Evolutionary conservation across 1,140 invertebrate species (phyloP).

Genomic region (Drosophila erecta): DNA sequence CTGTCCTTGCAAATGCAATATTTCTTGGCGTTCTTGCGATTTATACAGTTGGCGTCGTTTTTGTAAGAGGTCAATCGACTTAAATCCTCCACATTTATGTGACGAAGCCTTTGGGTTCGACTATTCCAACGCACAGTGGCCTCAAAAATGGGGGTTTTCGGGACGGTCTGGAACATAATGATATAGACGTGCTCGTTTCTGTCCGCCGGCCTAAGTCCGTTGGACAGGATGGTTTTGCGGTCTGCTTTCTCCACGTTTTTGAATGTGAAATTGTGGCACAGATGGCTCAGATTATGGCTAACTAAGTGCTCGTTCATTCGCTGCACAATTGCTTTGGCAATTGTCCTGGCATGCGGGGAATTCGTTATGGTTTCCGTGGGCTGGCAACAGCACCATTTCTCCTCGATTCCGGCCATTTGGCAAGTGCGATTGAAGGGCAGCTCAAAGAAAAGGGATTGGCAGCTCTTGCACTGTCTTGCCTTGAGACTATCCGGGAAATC

Average conservation of each 20-base stretch:
- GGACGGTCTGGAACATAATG: slow-evolving; percentile 21
- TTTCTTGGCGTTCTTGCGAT: slow-evolving; percentile 85
- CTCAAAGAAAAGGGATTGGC: slow-evolving; percentile 88
- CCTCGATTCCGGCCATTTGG: slow-evolving; percentile 87
- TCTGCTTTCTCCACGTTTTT: background rate
- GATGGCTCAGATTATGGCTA: background rate
- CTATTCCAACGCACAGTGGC: slow-evolving; percentile 85
- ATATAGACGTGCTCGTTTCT: slow-evolving; percentile 23
- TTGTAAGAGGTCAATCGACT: slow-evolving; percentile 87
- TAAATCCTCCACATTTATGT: slow-evolving; percentile 75
- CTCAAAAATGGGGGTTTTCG: slow-evolving; percentile 85
- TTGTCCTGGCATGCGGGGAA: background rate
- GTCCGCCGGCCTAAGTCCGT: background rate
- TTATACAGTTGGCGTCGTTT: slow-evolving; percentile 85
- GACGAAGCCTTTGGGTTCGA: slow-evolving; percentile 24
- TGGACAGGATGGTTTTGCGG: slow-evolving; percentile 2
- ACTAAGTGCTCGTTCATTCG: slow-evolving; percentile 77
- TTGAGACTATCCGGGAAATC: slow-evolving; percentile 14
- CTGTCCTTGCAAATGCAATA: slow-evolving; percentile 80
- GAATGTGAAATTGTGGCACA: slow-evolving; percentile 23
- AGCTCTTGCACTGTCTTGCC: slow-evolving; percentile 85
- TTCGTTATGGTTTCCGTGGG: slow-evolving; percentile 77
- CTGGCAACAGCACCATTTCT: slow-evolving; percentile 92
- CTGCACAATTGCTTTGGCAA: slow-evolving; percentile 52
- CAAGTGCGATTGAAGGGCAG: slow-evolving; percentile 89